Conservation (phyloP, 2,113 vertebrate species). For the Spea bombifrons region DNA sequence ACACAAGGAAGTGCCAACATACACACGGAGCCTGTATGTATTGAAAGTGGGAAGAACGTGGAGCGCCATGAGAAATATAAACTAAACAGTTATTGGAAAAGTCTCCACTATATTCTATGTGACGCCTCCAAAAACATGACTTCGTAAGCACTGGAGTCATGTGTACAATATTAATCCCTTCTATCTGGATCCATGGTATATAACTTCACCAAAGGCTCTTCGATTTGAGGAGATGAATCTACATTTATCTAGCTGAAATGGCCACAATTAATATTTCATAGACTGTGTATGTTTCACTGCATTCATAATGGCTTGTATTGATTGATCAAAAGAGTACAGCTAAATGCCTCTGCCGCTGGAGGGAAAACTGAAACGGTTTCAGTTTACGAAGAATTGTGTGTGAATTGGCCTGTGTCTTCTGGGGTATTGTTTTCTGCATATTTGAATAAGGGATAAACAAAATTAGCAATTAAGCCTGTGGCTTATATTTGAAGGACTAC, state of each 20-base stretch:
- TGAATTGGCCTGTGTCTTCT: slow-evolving; percentile 24
- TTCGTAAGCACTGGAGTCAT: not conserved
- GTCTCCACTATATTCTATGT: not conserved
- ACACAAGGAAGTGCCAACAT: too few species aligned
- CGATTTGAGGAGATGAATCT: slow-evolving; percentile 38
- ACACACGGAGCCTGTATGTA: too few species aligned
- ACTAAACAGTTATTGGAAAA: not conserved
- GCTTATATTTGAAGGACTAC: slow-evolving; percentile 15
- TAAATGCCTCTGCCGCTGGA: slow-evolving; percentile 54
- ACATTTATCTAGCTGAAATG: slow-evolving; percentile 58
- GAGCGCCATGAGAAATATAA: not conserved
- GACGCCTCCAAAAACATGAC: not conserved
- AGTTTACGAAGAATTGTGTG: slow-evolving; percentile 36
- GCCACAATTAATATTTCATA: slow-evolving; percentile 66
- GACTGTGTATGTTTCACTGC: slow-evolving; percentile 49
- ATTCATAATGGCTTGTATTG: slow-evolving; percentile 62
- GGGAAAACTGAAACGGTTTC: slow-evolving; percentile 53
- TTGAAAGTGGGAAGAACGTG: too few species aligned
- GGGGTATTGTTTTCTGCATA: slow-evolving; percentile 25
- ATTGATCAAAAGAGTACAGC: slow-evolving; percentile 63
- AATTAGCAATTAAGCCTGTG: slow-evolving; percentile 19
- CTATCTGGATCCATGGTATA: not conserved
- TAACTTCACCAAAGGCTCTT: slow-evolving; percentile 1
- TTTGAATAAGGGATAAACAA: slow-evolving; percentile 26
- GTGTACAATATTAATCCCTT: slow-evolving; percentile 26